phyloP scores from a whole-genome alignment of 2,888 invertebrate genomes.

The Amaurobius ferox region DNA sequence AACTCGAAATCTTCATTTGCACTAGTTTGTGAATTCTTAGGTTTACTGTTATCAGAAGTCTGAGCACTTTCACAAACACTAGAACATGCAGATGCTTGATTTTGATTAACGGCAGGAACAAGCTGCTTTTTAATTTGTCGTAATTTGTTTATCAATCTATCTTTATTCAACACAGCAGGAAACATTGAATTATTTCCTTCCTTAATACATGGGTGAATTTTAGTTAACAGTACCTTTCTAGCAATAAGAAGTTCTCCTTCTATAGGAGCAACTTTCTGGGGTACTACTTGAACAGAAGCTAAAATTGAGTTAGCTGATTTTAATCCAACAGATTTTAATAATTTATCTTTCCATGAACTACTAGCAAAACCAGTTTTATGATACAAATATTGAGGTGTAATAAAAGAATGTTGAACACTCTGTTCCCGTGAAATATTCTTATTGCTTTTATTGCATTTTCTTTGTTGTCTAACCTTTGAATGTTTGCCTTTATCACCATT shows the following conservation, averaged over 20 bases:
- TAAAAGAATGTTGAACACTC: neutral
- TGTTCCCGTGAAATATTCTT: neutral
- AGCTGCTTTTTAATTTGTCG: neutral
- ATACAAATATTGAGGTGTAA: neutral
- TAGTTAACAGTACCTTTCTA: constrained; percentile 16
- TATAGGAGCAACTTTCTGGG: neutral
- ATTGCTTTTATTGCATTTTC: neutral
- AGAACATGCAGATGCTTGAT: neutral
- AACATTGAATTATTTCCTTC: constrained; percentile 16
- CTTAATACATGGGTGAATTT: constrained; percentile 5
- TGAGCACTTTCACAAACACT: neutral
- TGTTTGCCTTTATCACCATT: neutral
- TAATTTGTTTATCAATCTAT: constrained; percentile 14
- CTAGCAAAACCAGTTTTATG: neutral
- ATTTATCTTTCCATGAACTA: constrained; percentile 12
- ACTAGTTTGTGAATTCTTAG: neutral
- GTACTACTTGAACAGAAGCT: neutral
- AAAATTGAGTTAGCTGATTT: neutral
- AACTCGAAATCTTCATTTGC: neutral
- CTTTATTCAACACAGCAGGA: constrained; percentile 11
- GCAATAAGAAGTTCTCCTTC: neutral
- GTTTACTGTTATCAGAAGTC: neutral
- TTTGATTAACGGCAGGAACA: neutral
- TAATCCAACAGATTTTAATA: constrained; percentile 9
- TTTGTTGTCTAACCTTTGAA: too few relatives aligned